These are phyloP conservation scores for Alviniconcha strummeri DNA, from an alignment of 2,888 invertebrate species.

Conservation along the genomic window DNA sequence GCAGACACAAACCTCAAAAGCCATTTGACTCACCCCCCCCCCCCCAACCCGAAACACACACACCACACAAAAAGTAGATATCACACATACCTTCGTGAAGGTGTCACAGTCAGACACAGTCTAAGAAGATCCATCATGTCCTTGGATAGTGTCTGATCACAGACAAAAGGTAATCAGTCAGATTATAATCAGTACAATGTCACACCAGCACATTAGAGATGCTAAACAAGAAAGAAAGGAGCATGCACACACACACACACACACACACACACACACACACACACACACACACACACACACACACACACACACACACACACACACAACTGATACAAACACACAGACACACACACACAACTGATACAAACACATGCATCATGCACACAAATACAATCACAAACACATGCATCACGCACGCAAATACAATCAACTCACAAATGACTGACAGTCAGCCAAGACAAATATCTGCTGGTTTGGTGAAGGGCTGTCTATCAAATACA, in stretches of 20 bases:
- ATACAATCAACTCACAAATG: neutral
- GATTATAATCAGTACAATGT: too few relatives aligned
- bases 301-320: neutral
- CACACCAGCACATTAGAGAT: too few relatives aligned
- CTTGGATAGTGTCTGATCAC: constrained; percentile 47
- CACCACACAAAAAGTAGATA: neutral
- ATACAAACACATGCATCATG: neutral
- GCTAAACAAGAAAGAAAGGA: neutral
- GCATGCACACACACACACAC: neutral
- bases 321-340: neutral
- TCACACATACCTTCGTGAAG: constrained; percentile 51
- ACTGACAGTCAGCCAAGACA: neutral
- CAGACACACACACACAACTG: constrained; percentile 6
- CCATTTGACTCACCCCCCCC: too few relatives aligned
- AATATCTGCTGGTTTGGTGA: neutral
- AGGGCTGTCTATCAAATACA: neutral
- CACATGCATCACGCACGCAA: neutral
- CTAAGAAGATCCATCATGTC: constrained; percentile 51
- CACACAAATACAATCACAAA: neutral
- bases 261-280: neutral
- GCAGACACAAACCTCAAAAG: too few relatives aligned
- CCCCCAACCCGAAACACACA: neutral
- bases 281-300: neutral
- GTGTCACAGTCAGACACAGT: constrained; percentile 55
- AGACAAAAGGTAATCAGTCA: neutral